Evolutionary conservation across 2,888 invertebrate genomes (phyloP).

Genomic region (Acanthacorydalis orientalis): DNA sequence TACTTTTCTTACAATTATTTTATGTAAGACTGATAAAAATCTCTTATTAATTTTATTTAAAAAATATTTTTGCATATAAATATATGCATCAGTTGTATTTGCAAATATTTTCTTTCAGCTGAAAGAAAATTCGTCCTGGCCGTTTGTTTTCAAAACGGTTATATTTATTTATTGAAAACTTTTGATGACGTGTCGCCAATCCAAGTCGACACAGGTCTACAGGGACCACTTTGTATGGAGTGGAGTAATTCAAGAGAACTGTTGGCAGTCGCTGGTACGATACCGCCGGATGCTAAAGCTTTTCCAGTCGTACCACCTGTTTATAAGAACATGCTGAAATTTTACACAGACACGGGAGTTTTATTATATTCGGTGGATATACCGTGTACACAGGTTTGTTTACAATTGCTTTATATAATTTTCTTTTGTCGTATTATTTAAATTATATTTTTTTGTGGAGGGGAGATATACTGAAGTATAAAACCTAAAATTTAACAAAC

Average conservation of each 20-base stretch:
- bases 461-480: background rate
- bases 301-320: conserved; percentile 24
- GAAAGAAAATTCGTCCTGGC: conserved; percentile 64
- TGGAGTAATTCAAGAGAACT: conserved; percentile 93
- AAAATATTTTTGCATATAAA: too few relatives aligned
- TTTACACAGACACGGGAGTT: conserved; percentile 74
- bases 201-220: conserved; percentile 66
- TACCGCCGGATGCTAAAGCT: conserved; percentile 24
- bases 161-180: conserved; percentile 71
- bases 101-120: too few relatives aligned
- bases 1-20: too few relatives aligned
- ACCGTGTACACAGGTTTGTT: conserved; percentile 53
- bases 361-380: conserved; percentile 66
- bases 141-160: conserved; percentile 79
- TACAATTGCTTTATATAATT: background rate
- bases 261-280: conserved; percentile 76
- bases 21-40: too few relatives aligned
- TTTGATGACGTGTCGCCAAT: conserved; percentile 89
- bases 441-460: background rate
- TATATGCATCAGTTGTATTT: too few relatives aligned
- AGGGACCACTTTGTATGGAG: conserved; percentile 74
- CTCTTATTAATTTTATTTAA: too few relatives aligned
- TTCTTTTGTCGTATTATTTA: background rate
- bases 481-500: background rate
- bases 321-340: conserved; percentile 71